Evolutionary conservation across 2,113 vertebrate species (phyloP), one percentile per base, ranked within the genome.

Genomic region (Daboia siamensis): DNA sequence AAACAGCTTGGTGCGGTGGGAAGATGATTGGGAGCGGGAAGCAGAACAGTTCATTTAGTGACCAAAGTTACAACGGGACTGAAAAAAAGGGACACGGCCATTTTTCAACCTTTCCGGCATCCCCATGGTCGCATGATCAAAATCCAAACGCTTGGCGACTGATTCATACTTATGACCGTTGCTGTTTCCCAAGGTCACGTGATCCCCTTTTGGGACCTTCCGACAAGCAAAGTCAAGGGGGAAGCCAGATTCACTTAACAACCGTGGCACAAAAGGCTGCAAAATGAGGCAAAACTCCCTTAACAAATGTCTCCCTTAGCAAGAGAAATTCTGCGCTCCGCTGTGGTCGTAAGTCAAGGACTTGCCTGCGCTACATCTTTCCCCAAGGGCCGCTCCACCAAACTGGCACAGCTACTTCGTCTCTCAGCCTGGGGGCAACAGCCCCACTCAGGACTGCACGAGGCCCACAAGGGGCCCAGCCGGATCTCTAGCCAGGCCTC

Each of bases 401-500:
- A 56, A 17, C 55, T 56, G 55, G 4, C 17, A 20, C 55, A 29
- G 64, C 5, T 51, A 6, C 7, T 2, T 33, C 91, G 94, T 96
- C 94, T 94, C 89, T 89, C 93, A 55, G 0, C 0, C 29, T 23
- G 89, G 93, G 91, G 96, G 26, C n/a, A 9, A 94, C 44, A n/a
- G 33, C 55, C 92, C 96, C 95, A 94, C 91, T 93, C 96, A 96
- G 95, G 39, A 23, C 90, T 91, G 84, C 86, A 94, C 96, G 93
- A 87, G 13, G 54, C 93, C 56, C 0, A 44, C 2, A 59, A 95
- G 89, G 90, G 64, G 15, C 91, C 94, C 87, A n/a, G 55, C 13
- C 33, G 89, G 69, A 90, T 64, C 94, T 64, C 2, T 29, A n/a
- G 61, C 12, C 4, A 1, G 61, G 1, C 29, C 48, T 48, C 4